Percentiles rank a stretch among this genome's conserved stretches.
These are phyloP conservation scores for Elysia crispata DNA, from an alignment of 2,888 invertebrate genomes.

Conservation along the genomic window DNA sequence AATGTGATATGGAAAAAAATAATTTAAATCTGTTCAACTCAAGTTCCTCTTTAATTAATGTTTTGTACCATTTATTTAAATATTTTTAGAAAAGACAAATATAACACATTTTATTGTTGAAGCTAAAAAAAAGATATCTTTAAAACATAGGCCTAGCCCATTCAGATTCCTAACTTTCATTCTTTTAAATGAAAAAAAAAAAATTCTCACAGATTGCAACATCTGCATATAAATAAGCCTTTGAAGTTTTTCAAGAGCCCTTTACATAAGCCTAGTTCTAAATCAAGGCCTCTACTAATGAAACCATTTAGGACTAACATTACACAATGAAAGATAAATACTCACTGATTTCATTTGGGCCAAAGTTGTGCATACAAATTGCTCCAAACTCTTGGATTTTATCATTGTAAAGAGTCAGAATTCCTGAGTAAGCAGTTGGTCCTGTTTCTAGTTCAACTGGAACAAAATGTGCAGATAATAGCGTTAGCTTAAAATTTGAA, in stretches of 20 bases:
- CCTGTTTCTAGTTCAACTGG: slow-evolving; percentile 64
- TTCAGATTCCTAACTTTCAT: too few relatives aligned
- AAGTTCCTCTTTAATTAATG: background rate
- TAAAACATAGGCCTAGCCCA: background rate
- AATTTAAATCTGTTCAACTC: background rate
- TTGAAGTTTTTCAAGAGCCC: too few relatives aligned
- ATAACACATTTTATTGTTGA: background rate
- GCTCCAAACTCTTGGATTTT: slow-evolving; percentile 80
- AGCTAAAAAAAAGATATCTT: background rate
- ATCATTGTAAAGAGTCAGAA: slow-evolving; percentile 59
- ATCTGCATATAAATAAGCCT: too few relatives aligned
- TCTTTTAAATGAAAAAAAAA: too few relatives aligned
- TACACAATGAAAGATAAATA: background rate
- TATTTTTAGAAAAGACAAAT: background rate
- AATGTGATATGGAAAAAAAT: slow-evolving; percentile 1
- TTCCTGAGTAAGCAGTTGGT: slow-evolving; percentile 59
- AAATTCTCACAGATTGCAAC: background rate
- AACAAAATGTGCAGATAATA: slow-evolving; percentile 37
- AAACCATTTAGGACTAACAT: too few relatives aligned
- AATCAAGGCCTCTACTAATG: too few relatives aligned
- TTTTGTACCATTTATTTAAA: background rate
- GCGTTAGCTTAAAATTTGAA: too few relatives aligned
- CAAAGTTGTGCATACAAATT: slow-evolving; percentile 86
- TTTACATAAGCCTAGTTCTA: too few relatives aligned
- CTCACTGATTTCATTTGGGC: slow-evolving; percentile 81